Percentiles rank a stretch among this genome's conserved stretches.
Conservation (phyloP, 2,797 vertebrate species). For the Notoglanidium macrostoma region DNA sequence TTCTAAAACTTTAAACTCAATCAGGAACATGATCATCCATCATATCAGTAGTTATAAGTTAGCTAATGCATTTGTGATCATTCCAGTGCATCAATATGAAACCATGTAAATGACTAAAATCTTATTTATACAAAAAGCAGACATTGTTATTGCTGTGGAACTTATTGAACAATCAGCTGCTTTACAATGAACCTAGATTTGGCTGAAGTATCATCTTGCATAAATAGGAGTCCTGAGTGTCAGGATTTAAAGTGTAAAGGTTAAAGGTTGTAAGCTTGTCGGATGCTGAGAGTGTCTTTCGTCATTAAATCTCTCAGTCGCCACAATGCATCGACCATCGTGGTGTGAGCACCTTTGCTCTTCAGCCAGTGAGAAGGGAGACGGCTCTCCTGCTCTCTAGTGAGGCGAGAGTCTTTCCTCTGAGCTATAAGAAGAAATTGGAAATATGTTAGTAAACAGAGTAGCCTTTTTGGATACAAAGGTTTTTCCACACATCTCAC, state of each 20-base stretch:
- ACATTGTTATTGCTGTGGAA: conserved; percentile 53
- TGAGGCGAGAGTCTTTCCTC: conserved; percentile 88
- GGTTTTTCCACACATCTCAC: background rate
- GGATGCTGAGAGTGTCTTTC: conserved; percentile 94
- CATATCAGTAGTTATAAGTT: conserved; percentile 56
- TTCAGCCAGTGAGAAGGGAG: conserved; percentile 97
- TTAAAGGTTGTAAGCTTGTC: conserved; percentile 90
- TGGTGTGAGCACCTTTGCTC: conserved; percentile 97
- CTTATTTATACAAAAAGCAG: conserved; percentile 49
- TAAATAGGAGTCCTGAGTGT: conserved; percentile 55
- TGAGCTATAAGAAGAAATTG: conserved; percentile 75
- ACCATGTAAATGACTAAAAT: conserved; percentile 42
- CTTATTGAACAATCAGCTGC: conserved; percentile 34
- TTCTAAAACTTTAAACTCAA: conserved; percentile 35
- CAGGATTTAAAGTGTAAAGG: conserved; percentile 67
- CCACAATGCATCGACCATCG: conserved; percentile 97
- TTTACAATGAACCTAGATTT: conserved; percentile 53
- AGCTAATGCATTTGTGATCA: conserved; percentile 49
- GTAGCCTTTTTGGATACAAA: background rate
- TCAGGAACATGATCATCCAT: conserved; percentile 23
- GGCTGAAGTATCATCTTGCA: conserved; percentile 52
- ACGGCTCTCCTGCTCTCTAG: conserved; percentile 95
- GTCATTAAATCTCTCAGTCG: conserved; percentile 96
- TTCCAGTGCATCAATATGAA: conserved; percentile 52
- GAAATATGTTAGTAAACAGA: conserved; percentile 16